phyloP scores from a whole-genome alignment of 1,140 invertebrate genomes.

The Mycetomoellerius zeteki region DNA sequence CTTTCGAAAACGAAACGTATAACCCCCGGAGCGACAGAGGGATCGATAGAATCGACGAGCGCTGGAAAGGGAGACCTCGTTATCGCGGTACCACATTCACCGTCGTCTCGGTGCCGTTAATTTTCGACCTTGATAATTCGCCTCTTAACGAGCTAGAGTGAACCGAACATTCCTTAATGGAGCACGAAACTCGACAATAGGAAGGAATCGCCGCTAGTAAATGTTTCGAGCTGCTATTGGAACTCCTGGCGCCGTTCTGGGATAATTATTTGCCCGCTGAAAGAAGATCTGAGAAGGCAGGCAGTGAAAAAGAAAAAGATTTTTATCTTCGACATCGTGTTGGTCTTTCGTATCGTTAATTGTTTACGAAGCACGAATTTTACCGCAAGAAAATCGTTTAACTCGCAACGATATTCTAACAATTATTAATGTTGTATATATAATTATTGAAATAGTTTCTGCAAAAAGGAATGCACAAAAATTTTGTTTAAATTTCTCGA shows the following conservation, averaged over 20 bases:
- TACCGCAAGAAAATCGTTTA: neutral
- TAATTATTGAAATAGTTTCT: neutral
- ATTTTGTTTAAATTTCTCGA: neutral
- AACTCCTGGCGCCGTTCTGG: slow-evolving; percentile 57
- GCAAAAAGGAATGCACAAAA: neutral
- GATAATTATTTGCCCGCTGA: slow-evolving; percentile 75
- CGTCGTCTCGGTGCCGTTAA: slow-evolving; percentile 60
- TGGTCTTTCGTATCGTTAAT: slow-evolving; percentile 25
- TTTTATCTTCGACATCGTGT: slow-evolving; percentile 36
- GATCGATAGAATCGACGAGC: slow-evolving; percentile 44
- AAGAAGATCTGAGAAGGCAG: slow-evolving; percentile 17
- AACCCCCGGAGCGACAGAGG: neutral
- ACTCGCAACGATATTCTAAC: neutral
- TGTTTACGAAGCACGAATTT: neutral
- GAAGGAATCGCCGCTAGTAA: slow-evolving; percentile 78
- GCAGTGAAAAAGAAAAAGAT: slow-evolving; percentile 32
- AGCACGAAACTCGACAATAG: slow-evolving; percentile 76
- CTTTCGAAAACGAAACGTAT: slow-evolving; percentile 45
- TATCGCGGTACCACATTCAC: slow-evolving; percentile 49
- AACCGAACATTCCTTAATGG: slow-evolving; percentile 72
- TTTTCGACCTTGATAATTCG: slow-evolving; percentile 70
- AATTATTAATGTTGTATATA: neutral
- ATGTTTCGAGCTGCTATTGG: slow-evolving; percentile 77
- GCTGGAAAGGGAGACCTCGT: slow-evolving; percentile 43
- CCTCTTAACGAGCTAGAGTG: slow-evolving; percentile 68